These are phyloP conservation scores for Drosophila rhopaloa DNA, from an alignment of 1,140 invertebrate genomes.

Conservation along the genomic window DNA sequence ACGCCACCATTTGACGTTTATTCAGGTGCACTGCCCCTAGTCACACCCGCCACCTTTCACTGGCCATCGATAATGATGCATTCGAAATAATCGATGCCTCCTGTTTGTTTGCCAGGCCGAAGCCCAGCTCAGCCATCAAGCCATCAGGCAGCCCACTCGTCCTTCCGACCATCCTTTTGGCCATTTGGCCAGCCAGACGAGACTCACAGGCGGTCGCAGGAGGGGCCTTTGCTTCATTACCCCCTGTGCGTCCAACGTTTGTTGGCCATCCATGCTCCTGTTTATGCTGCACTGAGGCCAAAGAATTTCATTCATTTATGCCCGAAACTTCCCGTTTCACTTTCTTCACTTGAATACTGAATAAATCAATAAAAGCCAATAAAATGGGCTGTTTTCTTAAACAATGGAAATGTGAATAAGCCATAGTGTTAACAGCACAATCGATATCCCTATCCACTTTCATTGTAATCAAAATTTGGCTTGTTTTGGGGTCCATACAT, in stretches of 20 bases:
- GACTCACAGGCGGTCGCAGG: constrained; percentile 1
- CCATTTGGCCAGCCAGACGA: constrained; percentile 8
- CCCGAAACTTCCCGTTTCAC: no score
- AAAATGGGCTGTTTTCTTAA: neutral
- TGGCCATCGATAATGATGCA: constrained; percentile 10
- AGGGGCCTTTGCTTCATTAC: constrained; percentile 54
- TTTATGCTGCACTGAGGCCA: constrained; percentile 2
- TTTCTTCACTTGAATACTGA: neutral
- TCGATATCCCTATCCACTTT: no score
- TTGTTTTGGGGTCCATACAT: no score
- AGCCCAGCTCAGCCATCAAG: constrained; percentile 3
- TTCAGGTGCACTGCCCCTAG: constrained; percentile 4
- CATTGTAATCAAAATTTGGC: no score
- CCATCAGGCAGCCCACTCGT: constrained; percentile 21
- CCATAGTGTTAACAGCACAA: no score
- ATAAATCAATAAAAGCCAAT: neutral
- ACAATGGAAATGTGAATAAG: no score
- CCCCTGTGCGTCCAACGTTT: constrained; percentile 26
- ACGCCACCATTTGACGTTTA: constrained; percentile 21
- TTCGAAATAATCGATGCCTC: constrained; percentile 48
- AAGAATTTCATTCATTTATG: neutral
- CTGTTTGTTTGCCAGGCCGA: constrained; percentile 31
- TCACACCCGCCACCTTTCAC: neutral
- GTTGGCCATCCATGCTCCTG: constrained; percentile 2
- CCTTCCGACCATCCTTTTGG: neutral